Percentiles rank a stretch among this genome's conserved stretches.
Conservation (phyloP, 1,140 invertebrate genomes). For the Ooceraea biroi region DNA sequence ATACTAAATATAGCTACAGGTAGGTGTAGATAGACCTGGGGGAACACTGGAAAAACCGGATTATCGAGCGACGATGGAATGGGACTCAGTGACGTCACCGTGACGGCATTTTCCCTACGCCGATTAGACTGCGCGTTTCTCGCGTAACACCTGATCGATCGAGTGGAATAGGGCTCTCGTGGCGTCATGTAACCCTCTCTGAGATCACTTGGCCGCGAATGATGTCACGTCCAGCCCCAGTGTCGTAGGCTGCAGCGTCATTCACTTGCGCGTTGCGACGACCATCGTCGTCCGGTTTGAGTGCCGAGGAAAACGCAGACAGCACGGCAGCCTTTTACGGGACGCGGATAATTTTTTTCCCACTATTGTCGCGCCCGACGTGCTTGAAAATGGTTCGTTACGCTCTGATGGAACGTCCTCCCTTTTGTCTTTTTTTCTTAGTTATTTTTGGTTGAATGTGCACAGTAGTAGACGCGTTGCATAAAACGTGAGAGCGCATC, state of each 20-base stretch:
- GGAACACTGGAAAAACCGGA: slow-evolving; percentile 52
- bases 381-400: slow-evolving; percentile 34
- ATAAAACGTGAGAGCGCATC: background rate
- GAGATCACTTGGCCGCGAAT: slow-evolving; percentile 44
- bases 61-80: slow-evolving; percentile 40
- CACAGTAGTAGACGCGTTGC: background rate
- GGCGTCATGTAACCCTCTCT: slow-evolving; percentile 37
- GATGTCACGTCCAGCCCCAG: slow-evolving; percentile 23
- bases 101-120: background rate
- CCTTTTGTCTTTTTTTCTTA: background rate
- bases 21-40: slow-evolving; percentile 13
- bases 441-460: background rate
- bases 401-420: background rate
- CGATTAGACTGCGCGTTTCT: background rate
- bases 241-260: slow-evolving; percentile 24
- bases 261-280: background rate
- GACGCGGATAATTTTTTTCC: slow-evolving; percentile 11
- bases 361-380: background rate
- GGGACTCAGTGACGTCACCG: slow-evolving; percentile 49
- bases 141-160: slow-evolving; percentile 45
- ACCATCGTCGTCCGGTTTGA: slow-evolving; percentile 9
- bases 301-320: slow-evolving; percentile 11
- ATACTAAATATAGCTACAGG: background rate
- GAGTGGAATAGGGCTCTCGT: slow-evolving; percentile 43
- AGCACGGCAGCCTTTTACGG: background rate